phyloP scores from a whole-genome alignment of 2,113 vertebrate species.

The Ovibos moschatus region DNA sequence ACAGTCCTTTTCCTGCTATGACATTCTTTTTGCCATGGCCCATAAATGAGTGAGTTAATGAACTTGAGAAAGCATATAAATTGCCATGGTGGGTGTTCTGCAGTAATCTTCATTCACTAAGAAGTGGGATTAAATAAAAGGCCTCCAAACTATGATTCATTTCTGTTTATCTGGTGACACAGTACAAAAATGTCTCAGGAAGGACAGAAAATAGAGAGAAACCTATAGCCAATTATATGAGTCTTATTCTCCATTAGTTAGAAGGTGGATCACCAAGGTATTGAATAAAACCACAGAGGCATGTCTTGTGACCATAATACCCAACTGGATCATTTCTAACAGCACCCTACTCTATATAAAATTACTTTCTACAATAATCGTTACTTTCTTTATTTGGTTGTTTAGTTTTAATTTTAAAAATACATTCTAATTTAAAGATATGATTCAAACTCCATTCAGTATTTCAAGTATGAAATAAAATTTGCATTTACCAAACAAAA shows the following conservation, averaged over 20 bases:
- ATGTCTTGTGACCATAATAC: neutral
- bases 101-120: neutral
- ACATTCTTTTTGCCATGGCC: neutral
- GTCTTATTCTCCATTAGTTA: neutral
- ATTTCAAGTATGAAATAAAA: conserved; percentile 14
- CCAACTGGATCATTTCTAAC: neutral
- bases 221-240: neutral
- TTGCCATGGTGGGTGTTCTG: neutral
- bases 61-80: neutral
- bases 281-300: neutral
- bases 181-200: conserved; percentile 16
- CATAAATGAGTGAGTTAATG: neutral
- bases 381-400: neutral
- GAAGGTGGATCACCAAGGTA: neutral
- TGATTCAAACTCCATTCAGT: conserved; percentile 16
- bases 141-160: conserved; percentile 31
- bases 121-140: conserved; percentile 30
- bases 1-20: neutral
- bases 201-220: conserved; percentile 24
- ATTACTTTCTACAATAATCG: conserved; percentile 13
- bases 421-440: neutral
- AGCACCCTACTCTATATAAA: neutral
- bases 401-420: conserved; percentile 28
- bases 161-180: conserved; percentile 16
- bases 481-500: conserved; percentile 42